phyloP scores from a whole-genome alignment of 1,140 invertebrate genomes.

The Conus betulinus region DNA sequence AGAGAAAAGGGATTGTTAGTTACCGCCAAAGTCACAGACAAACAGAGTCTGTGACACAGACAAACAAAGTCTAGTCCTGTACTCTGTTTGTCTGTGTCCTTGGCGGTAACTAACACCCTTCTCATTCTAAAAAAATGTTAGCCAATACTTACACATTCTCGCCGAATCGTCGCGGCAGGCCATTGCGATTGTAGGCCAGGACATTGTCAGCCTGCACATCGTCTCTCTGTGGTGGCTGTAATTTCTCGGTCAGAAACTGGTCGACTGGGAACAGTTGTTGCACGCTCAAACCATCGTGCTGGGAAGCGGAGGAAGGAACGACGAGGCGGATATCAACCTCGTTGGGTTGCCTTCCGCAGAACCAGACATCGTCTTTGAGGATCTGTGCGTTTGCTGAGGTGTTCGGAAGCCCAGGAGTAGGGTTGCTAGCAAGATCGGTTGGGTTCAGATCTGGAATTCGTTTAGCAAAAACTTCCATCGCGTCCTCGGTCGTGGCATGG shows the following conservation, averaged over 20 bases:
- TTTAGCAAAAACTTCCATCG: constrained; percentile 33
- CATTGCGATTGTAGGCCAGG: neutral
- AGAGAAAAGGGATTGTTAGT: too few relatives aligned
- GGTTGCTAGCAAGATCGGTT: constrained; percentile 17
- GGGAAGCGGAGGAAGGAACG: neutral
- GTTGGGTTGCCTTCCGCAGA: neutral
- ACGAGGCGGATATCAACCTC: constrained; percentile 1
- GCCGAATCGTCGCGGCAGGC: constrained; percentile 5
- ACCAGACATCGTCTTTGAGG: constrained; percentile 35
- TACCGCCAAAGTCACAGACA: too few relatives aligned
- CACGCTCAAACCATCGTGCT: neutral
- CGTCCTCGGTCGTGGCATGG: constrained; percentile 38
- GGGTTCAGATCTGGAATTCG: constrained; percentile 15
- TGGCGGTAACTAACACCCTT: too few relatives aligned
- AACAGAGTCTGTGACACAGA: too few relatives aligned
- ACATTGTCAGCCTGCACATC: neutral
- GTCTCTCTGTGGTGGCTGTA: neutral
- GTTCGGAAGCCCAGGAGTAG: neutral
- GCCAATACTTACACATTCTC: constrained; percentile 8
- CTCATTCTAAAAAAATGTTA: neutral
- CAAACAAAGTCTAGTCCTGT: too few relatives aligned
- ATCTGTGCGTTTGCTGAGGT: neutral
- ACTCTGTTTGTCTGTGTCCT: too few relatives aligned
- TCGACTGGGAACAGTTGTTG: neutral
- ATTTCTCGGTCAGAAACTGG: neutral